Evolutionary conservation across 2,113 vertebrate genomes (phyloP).

Genomic region (Pycnonotus jocosus): DNA sequence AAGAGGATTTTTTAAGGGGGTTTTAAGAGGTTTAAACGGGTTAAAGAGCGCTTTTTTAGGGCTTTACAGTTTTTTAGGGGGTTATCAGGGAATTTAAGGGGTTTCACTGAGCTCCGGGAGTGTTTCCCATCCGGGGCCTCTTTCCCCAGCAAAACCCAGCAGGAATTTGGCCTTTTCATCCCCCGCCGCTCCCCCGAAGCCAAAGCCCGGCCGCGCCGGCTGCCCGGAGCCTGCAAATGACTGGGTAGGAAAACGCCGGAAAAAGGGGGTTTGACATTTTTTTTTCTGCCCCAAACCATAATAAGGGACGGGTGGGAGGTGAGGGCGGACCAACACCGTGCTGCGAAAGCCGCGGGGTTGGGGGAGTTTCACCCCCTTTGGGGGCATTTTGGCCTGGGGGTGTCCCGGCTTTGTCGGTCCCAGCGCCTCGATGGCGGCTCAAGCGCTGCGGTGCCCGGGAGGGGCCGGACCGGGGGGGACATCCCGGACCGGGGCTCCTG

Average conservation of each 20-base stretch:
- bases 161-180: not conserved
- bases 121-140: not conserved
- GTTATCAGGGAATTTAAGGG: not conserved
- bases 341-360: accelerated
- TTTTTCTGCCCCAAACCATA: not conserved
- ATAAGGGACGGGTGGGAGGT: too few relatives aligned
- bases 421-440: not conserved
- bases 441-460: not conserved
- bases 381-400: accelerated
- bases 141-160: not conserved
- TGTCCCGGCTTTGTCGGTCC: not conserved
- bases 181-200: not conserved
- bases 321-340: accelerated
- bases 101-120: not conserved
- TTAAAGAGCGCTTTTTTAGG: not conserved
- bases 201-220: not conserved
- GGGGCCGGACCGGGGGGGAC: too few relatives aligned
- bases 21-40: not conserved
- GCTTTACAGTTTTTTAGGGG: not conserved
- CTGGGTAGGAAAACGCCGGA: not conserved
- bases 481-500: not conserved
- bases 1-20: not conserved
- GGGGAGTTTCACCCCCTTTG: accelerated
- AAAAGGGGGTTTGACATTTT: not conserved
- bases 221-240: constrained; percentile 11